Evolutionary conservation across 2,113 vertebrate genomes (phyloP), one percentile per base, ranked within the genome.

Genomic region (Oncorhynchus mykiss): DNA sequence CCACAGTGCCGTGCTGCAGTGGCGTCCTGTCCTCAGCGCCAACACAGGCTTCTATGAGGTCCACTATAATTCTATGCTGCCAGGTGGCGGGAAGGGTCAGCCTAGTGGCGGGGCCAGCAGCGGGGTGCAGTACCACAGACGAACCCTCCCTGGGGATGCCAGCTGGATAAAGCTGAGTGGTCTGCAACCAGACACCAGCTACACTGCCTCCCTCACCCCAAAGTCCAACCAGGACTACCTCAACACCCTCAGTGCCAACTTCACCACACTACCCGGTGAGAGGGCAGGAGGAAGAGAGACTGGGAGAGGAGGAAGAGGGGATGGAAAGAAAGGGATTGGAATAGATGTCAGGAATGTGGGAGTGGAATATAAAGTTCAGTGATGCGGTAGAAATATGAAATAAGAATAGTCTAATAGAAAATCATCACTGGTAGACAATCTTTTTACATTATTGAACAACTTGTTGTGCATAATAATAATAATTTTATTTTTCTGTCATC

Each of bases 221-320:
- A 91, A 95, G 75, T 94, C 94, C 82, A 94, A 94, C 22, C 13
- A 89, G 72, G 86, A 60, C 24, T 87, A 85, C 72, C 79, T 92
- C 77, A 79, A 80, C 3, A 87, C 92, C 0, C 94, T 94, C 76
- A 91, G 75, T 0, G 88, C 93, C 0, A 83, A 82, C 13, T 97
- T 96, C 71, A 95, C 88, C 1, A 97, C 96, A 0, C 88, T 94
- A 80, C 82, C 92, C 70, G 95, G 96, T 96, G 78, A 79, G 48
- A 7, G 13, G 1, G 0, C 20, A 3, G 54, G 24, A 11, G 12
- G 24, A 2, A 22, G 39, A 2, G 2, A 20, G 49, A 11, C 3
- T 20, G 5, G 49, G 45, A 57, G 22, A 18, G 69, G 48, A n/a
- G 11, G 16, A 62, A 60, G 22, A 62, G 22, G 11, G 6, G 48